These are phyloP conservation scores for Volucella inflata DNA, from an alignment of 2,888 invertebrate genomes.

Conservation along the genomic window DNA sequence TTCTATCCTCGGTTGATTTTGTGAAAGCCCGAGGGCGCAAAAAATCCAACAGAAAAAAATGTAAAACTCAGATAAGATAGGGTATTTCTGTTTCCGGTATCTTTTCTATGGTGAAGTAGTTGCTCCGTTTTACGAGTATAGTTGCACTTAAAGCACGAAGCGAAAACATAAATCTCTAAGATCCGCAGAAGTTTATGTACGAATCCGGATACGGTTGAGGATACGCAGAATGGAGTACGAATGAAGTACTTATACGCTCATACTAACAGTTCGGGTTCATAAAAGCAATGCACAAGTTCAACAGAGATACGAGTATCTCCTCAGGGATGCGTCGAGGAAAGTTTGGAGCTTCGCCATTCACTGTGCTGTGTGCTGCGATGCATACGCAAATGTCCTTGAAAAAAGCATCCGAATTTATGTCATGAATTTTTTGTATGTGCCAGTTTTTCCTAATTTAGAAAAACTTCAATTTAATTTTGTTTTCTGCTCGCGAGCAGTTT, in stretches of 20 bases:
- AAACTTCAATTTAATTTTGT: constrained; percentile 3
- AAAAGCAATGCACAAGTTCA: constrained; percentile 26
- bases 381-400: constrained; percentile 6
- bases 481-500: neutral
- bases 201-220: neutral
- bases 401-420: neutral
- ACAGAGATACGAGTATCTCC: constrained; percentile 11
- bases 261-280: constrained; percentile 10
- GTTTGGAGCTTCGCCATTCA: no score
- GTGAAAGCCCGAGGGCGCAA: neutral
- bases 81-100: constrained; percentile 51
- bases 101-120: constrained; percentile 12
- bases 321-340: neutral
- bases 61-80: constrained; percentile 38
- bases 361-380: neutral
- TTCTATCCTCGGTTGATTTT: neutral
- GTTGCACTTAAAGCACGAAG: constrained; percentile 58
- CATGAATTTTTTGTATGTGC: no score
- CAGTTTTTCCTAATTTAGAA: neutral
- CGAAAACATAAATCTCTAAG: constrained; percentile 61
- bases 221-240: no score
- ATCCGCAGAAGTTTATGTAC: constrained; percentile 51
- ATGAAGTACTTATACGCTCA: neutral
- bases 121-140: constrained; percentile 49
- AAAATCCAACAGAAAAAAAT: constrained; percentile 28